These are phyloP conservation scores for Cephus cinctus DNA, from an alignment of 1,140 invertebrate species.

Conservation along the genomic window DNA sequence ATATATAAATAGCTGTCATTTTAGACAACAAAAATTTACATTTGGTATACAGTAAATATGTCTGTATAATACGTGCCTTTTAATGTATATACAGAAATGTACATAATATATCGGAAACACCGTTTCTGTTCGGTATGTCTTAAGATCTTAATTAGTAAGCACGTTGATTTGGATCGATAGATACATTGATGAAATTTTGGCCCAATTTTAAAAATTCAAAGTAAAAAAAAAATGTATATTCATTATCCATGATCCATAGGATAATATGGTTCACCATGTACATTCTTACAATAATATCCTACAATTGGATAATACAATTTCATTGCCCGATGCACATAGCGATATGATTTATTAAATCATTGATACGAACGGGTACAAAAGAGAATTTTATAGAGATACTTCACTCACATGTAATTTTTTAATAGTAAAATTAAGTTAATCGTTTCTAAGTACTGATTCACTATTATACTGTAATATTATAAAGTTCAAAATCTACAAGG, in stretches of 20 bases:
- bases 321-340: too few species aligned
- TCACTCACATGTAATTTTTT: too few species aligned
- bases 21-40: too few species aligned
- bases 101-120: background rate
- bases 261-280: background rate
- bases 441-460: background rate
- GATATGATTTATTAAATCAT: too few species aligned
- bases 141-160: background rate
- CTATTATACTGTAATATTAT: background rate
- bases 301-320: background rate
- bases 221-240: too few species aligned
- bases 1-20: too few species aligned
- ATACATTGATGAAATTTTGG: too few species aligned
- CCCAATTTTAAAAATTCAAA: too few species aligned
- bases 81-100: background rate
- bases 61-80: background rate
- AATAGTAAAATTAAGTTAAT: too few species aligned
- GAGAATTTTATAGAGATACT: too few species aligned
- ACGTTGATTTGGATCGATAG: background rate
- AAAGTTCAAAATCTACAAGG: background rate
- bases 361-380: too few species aligned
- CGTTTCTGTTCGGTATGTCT: background rate
- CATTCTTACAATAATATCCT: background rate
- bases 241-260: background rate
- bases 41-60: too few species aligned